These are phyloP conservation scores for Bicyclus anynana DNA, from an alignment of 1,140 invertebrate genomes.

Conservation along the genomic window DNA sequence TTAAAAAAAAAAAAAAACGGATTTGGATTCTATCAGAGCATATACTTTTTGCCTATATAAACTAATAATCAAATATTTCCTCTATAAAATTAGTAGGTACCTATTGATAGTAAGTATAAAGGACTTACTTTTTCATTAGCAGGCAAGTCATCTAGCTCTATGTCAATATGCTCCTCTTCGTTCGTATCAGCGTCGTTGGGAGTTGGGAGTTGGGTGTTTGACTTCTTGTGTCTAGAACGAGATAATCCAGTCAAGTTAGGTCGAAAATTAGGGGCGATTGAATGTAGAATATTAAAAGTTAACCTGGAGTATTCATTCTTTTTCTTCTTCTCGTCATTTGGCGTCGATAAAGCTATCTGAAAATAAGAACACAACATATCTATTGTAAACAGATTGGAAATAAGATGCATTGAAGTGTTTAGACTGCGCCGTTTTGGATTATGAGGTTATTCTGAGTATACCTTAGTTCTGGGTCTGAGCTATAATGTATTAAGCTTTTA, in stretches of 20 bases:
- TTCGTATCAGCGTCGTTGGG: conserved; percentile 8
- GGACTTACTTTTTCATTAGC: conserved; percentile 28
- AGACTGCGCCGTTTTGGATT: no score
- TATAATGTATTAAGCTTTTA: no score
- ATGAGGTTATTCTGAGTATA: no score
- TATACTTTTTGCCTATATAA: no score
- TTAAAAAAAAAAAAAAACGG: no score
- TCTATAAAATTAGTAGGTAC: conserved; percentile 6
- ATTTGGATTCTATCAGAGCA: no score
- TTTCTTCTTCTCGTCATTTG: conserved; percentile 34
- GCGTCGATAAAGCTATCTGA: conserved; percentile 51
- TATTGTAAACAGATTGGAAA: no score
- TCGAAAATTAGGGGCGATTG: no score
- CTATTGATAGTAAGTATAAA: not conserved
- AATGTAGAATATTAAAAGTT: no score
- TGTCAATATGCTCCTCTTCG: conserved; percentile 27
- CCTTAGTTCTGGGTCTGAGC: no score
- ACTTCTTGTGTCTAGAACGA: conserved; percentile 19
- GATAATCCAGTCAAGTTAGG: not conserved
- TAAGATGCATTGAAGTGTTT: no score
- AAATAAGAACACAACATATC: conserved; percentile 7
- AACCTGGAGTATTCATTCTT: conserved; percentile 33
- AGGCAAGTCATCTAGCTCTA: conserved; percentile 28
- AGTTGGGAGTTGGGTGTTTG: conserved; percentile 1
- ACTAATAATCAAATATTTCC: no score